Evolutionary conservation across 2,888 invertebrate genomes (phyloP).

Genomic region (Conus canariensis): DNA sequence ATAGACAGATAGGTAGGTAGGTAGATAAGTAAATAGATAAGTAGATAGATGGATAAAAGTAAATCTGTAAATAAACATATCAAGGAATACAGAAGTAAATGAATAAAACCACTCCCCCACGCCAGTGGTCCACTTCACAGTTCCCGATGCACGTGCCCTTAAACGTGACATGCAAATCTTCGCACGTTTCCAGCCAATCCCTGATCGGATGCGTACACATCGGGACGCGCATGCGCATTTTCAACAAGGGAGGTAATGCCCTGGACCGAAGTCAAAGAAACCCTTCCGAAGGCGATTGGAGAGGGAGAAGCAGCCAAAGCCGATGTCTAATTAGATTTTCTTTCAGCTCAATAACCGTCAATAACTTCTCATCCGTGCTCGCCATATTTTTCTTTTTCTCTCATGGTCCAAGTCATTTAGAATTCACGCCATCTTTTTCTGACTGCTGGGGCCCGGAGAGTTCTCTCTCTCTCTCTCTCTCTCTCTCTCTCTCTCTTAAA

Average conservation of each 20-base stretch:
- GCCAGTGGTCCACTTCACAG: no score
- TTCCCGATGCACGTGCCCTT: no score
- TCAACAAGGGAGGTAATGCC: slow-evolving; percentile 1
- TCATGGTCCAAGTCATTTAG: neutral
- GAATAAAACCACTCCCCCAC: no score
- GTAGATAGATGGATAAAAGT: no score
- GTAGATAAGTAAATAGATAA: no score
- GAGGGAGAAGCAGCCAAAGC: neutral
- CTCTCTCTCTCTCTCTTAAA: neutral
- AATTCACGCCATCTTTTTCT: neutral
- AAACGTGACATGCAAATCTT: neutral
- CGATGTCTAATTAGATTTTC: slow-evolving; percentile 33
- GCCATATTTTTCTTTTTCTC: neutral
- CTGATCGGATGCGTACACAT: slow-evolving; percentile 32
- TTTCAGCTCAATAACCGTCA: slow-evolving; percentile 27
- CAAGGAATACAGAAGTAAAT: no score
- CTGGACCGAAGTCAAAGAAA: slow-evolving; percentile 10
- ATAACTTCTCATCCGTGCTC: slow-evolving; percentile 31
- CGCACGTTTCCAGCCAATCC: no score
- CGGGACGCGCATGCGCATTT: slow-evolving; percentile 26
- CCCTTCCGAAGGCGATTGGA: slow-evolving; percentile 16
- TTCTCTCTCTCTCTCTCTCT: neutral
- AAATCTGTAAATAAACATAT: no score
- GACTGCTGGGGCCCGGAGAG: no score
- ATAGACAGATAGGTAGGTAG: neutral